Base-by-base conservation (phyloP, 1,140 invertebrate species). In the Antheraea pernyi region DNA sequence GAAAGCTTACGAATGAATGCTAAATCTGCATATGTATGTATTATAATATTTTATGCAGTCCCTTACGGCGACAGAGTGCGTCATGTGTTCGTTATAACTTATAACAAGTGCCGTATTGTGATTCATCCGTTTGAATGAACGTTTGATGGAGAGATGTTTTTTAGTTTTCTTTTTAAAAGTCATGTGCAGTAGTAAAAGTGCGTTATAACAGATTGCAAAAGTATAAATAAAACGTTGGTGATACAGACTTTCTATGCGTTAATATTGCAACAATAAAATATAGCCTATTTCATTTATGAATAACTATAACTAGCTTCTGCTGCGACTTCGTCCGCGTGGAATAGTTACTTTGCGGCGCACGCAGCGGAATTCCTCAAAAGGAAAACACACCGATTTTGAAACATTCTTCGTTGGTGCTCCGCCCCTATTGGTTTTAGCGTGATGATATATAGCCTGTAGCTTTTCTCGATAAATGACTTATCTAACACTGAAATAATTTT, bases 51-150 rank as follows among this genome's bases (percentile, higher is more conserved):
- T 42, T 42, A 42, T 42, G 2, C 39, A 42, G 39, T 53, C 46
- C 46, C 13, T 16, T 42, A 11, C 39, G 11, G 16, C 46, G 53
- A 72, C 74, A 73, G 75, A 78, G 85, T 87, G 80, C 81, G 82
- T 86, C 84, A 88, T 82, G 82, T 85, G 84, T 88, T 85, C 75
- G 71, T 78, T 75, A 73, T 61, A 78, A 71, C 74, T 75, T 42
- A 42, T 42, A 42, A 42, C 79, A 79, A 75, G 73, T 75, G 76
- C 71, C 81, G 79, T 83, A 77, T 82, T 81, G 80, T 87, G 81
- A 86, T 82, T 86, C 79, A 83, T 65, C 64, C 65, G 67, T 73
- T 42, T 36, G 62, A 76, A 77, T 77, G 77, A 76, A 78, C 71
- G 67, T 68, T 62, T 42, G 36, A 67, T 59, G 58, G 65, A 37